phyloP scores from a whole-genome alignment of 1,140 invertebrate genomes.

The Nasonia vitripennis region DNA sequence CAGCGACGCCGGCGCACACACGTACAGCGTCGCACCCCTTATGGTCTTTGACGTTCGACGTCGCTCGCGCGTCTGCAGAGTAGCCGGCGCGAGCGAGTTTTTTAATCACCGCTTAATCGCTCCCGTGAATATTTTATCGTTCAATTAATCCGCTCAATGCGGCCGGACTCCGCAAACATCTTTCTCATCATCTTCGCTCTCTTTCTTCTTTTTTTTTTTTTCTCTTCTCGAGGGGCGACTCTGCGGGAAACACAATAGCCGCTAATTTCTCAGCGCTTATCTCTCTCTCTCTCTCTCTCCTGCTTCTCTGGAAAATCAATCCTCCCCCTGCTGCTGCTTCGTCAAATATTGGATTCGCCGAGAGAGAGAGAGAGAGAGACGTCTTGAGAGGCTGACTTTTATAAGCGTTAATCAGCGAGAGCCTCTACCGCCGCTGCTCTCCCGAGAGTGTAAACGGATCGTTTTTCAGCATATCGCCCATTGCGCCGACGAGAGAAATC shows the following conservation, averaged over 20 bases:
- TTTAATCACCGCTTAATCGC: constrained; percentile 63
- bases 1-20: background rate
- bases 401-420: background rate
- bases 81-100: background rate
- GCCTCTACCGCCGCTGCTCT: background rate
- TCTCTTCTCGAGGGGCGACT: background rate
- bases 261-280: constrained; percentile 42
- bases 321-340: background rate
- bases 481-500: background rate
- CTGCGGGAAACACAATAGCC: constrained; percentile 43
- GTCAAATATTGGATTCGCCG: background rate
- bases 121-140: constrained; percentile 65
- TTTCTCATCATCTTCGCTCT: constrained; percentile 10
- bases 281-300: background rate
- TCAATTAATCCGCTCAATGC: constrained; percentile 61
- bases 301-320: background rate
- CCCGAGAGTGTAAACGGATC: background rate
- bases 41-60: constrained; percentile 17
- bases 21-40: background rate
- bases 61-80: background rate
- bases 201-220: background rate
- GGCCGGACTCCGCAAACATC: background rate
- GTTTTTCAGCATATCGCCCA: background rate
- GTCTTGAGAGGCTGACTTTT: background rate
- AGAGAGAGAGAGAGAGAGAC: too few relatives aligned